Conservation (phyloP, 2,888 invertebrate species). For the Drosophila melanosoma region DNA sequence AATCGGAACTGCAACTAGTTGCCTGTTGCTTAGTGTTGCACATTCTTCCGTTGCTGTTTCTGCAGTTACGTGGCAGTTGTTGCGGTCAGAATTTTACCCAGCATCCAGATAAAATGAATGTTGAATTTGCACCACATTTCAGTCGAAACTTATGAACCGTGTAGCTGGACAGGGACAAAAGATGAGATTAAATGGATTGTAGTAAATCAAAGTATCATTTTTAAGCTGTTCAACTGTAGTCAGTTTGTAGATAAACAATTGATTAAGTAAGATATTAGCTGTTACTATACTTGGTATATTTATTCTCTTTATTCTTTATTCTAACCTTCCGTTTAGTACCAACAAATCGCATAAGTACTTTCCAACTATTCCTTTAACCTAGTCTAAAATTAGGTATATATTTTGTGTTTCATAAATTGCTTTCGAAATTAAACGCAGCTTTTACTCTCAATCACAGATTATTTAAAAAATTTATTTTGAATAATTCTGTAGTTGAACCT, state of each 20-base stretch:
- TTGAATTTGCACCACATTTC: slow-evolving; percentile 49
- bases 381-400: neutral
- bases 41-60: slow-evolving; percentile 51
- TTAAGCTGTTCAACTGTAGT: slow-evolving; percentile 21
- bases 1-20: slow-evolving; percentile 41
- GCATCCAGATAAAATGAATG: slow-evolving; percentile 55
- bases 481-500: neutral
- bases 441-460: neutral
- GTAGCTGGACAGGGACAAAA: neutral
- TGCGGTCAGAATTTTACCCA: slow-evolving; percentile 43
- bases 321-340: neutral
- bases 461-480: neutral
- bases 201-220: slow-evolving; percentile 24
- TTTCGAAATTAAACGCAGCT: neutral
- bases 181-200: neutral
- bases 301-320: no score
- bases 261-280: neutral
- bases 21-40: slow-evolving; percentile 49
- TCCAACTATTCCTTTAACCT: neutral
- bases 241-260: slow-evolving; percentile 18
- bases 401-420: neutral
- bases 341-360: neutral
- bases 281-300: neutral
- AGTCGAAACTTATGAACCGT: slow-evolving; percentile 14
- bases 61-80: slow-evolving; percentile 31